These are phyloP conservation scores for Drosophila ironensis DNA, from an alignment of 1,140 invertebrate genomes.

Conservation along the genomic window DNA sequence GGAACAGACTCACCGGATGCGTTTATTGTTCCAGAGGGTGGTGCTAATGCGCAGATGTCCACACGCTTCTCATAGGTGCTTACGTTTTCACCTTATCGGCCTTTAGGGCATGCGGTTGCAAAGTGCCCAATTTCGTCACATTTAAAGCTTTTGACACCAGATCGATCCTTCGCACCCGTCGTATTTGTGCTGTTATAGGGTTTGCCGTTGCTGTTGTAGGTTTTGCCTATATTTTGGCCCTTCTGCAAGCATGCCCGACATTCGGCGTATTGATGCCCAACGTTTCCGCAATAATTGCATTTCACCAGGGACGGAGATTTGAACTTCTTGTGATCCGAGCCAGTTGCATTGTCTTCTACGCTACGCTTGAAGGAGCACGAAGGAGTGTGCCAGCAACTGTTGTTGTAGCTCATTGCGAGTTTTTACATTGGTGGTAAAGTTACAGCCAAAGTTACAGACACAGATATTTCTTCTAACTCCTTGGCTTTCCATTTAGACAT, in stretches of 20 bases:
- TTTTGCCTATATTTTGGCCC: too few relatives aligned
- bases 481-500: neutral
- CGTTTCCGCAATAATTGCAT: neutral
- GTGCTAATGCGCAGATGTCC: constrained; percentile 2
- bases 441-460: neutral
- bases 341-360: neutral
- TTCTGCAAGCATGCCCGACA: neutral
- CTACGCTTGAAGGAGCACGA: neutral
- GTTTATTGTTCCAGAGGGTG: neutral
- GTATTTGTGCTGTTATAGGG: neutral
- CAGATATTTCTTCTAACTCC: neutral
- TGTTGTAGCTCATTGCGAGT: neutral
- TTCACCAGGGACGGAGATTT: neutral
- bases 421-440: neutral
- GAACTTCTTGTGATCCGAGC: neutral
- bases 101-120: neutral
- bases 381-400: too few relatives aligned
- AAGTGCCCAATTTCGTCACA: neutral
- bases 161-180: neutral
- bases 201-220: neutral
- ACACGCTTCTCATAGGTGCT: neutral
- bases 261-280: neutral
- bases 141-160: constrained; percentile 3
- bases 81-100: neutral
- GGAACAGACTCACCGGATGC: constrained; percentile 5